Evolutionary conservation across 2,888 invertebrate species (phyloP).

Genomic region (Actias luna): DNA sequence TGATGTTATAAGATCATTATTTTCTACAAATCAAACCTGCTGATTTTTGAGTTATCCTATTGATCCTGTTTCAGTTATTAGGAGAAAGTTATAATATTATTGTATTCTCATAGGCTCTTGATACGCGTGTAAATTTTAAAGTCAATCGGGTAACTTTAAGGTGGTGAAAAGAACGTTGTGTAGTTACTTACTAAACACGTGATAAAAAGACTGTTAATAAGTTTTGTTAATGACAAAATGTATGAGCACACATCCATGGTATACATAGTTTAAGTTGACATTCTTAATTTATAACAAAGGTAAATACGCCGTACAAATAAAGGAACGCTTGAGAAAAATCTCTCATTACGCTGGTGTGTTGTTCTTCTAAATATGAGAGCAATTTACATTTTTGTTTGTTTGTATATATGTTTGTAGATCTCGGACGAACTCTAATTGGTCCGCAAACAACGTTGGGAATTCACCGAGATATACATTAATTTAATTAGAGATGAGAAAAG

Average conservation of each 20-base stretch:
- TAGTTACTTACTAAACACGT: too few species aligned
- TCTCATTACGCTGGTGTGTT: background rate
- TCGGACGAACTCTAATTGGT: conserved; percentile 34
- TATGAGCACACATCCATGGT: background rate
- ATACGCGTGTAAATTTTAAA: too few species aligned
- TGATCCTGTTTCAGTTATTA: too few species aligned
- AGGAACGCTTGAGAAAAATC: conserved; percentile 2
- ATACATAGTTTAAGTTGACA: background rate
- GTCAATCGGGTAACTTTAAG: too few species aligned
- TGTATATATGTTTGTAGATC: conserved; percentile 27
- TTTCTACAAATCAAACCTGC: too few species aligned
- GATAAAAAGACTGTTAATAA: background rate
- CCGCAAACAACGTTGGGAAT: conserved; percentile 36
- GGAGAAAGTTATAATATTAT: too few species aligned
- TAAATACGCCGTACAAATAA: conserved; percentile 1
- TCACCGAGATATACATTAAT: conserved; percentile 25
- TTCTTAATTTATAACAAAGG: conserved; percentile 1
- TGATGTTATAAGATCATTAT: too few species aligned
- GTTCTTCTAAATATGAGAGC: conserved; percentile 20
- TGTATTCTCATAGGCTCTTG: too few species aligned
- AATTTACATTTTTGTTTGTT: conserved; percentile 27
- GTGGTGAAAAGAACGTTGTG: too few species aligned
- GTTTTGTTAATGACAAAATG: background rate
- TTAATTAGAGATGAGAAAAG: conserved; percentile 11
- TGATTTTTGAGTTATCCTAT: too few species aligned